phyloP scores from a whole-genome alignment of 2,888 invertebrate genomes.

The Tenthredo mesomela region DNA sequence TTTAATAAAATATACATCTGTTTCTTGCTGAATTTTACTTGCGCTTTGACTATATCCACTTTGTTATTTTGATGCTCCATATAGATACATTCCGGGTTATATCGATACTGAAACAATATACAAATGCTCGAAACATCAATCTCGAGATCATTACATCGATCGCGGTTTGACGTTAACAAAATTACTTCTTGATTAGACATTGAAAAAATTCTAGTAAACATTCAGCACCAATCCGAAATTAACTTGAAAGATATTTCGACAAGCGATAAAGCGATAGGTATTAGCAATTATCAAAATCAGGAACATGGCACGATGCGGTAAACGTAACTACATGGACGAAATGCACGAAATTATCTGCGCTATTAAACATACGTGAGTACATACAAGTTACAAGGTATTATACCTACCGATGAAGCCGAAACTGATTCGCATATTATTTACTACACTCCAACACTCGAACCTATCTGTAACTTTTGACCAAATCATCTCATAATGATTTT shows the following conservation, averaged over 20 bases:
- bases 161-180: background rate
- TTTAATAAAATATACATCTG: background rate
- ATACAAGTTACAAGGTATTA: too few species aligned
- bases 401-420: too few species aligned
- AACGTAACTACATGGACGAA: constrained; percentile 67
- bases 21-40: too few species aligned
- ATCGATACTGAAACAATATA: constrained; percentile 14
- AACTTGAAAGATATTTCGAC: background rate
- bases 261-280: background rate
- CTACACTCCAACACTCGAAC: too few species aligned
- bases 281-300: background rate
- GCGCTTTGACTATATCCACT: background rate
- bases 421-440: too few species aligned
- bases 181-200: background rate
- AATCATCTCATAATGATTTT: too few species aligned
- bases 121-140: background rate
- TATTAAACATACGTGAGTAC: constrained; percentile 64
- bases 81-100: background rate
- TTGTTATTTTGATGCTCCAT: background rate
- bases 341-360: constrained; percentile 63
- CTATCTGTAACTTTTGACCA: too few species aligned
- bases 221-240: background rate
- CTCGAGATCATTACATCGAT: background rate
- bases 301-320: constrained; percentile 59
- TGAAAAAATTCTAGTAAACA: constrained; percentile 1